A percentile compares a stretch with the other conserved stretches of the same genome.
Conservation (phyloP, 2,888 invertebrate genomes). For the Drosophila anomelani region DNA sequence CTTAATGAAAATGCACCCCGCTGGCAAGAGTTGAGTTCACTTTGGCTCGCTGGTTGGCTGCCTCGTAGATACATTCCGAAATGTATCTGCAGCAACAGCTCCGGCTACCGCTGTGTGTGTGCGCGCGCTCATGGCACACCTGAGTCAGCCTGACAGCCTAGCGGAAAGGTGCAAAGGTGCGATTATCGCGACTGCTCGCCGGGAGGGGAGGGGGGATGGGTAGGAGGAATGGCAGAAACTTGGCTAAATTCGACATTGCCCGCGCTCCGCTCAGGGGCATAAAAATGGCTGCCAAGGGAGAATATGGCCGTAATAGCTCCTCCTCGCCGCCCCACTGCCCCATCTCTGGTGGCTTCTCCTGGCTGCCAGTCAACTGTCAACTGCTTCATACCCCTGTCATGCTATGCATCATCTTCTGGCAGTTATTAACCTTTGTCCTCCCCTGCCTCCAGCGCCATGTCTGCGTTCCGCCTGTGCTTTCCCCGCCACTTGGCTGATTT, state of each 20-base stretch:
- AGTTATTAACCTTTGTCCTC: conserved; percentile 75
- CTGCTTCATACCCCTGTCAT: conserved; percentile 68
- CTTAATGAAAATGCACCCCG: conserved; percentile 86
- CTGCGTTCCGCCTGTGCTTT: conserved; percentile 19
- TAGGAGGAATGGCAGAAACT: conserved; percentile 52
- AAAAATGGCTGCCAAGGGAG: conserved; percentile 78
- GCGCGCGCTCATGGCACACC: conserved; percentile 58
- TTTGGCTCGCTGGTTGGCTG: conserved; percentile 57
- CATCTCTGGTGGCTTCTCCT: conserved; percentile 5
- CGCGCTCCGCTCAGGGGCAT: conserved; percentile 68
- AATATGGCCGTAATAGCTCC: conserved; percentile 54
- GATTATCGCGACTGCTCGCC: conserved; percentile 69
- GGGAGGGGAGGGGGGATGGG: neutral
- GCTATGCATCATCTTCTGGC: conserved; percentile 80
- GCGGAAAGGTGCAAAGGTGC: conserved; percentile 76
- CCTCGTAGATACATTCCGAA: conserved; percentile 43
- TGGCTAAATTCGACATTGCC: conserved; percentile 69
- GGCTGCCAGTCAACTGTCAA: conserved; percentile 79
- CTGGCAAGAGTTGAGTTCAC: conserved; percentile 80
- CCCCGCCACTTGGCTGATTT: conserved; percentile 55
- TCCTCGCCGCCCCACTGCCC: neutral
- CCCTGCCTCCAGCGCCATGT: conserved; percentile 4
- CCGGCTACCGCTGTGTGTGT: conserved; percentile 29
- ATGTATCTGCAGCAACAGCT: conserved; percentile 23
- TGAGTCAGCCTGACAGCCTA: conserved; percentile 62